Base-by-base conservation (phyloP, 2,888 invertebrate species). In the Agonopterix alstromeriana region DNA sequence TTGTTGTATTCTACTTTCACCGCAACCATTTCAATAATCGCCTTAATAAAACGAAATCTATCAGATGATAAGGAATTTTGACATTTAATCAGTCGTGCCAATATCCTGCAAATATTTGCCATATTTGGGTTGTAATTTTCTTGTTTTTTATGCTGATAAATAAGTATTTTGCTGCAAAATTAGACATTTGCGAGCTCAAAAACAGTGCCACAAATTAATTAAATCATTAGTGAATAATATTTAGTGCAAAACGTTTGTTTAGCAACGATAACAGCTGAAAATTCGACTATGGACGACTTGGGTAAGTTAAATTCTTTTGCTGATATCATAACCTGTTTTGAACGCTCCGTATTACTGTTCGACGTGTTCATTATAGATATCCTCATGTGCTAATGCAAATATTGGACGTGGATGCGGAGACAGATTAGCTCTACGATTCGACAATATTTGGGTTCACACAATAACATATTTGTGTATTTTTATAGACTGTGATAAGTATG, bases 271-370 rank as follows among this genome's bases (percentile, higher is more conserved):
- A 51, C 54, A 54, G 47, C 50, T 52, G 54, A 55, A 56, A 48
- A 42, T 11, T 45, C 49, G 52, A 61, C 59, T 59, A 89, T 89
- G 89, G 89, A 89, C 65, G 89, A 89, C 73, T 74, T 89, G 61
- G 89, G 89, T 89, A 65, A 83, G 88, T 85, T 64, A 14, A 41
- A 43, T 43, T 47, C 43, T 10, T 38, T 57, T 54, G 57, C 61
- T 75, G 74, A 79, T 82, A 83, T 82, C 77, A 79, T 83, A 87
- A 86, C 86, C 84, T 82, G 86, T 87, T 87, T 82, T 42, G 57
- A 61, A 60, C 68, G 67, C 66, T 70, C 63, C 63, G 57, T 60
- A 63, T 54, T 49, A 49, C 50, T 59, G 43, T 10, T 61, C 85
- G 84, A 85, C 84, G 84, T 84, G 82, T 68, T 53, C 27, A 47